Evolutionary conservation across 2,113 vertebrate species (phyloP).

Genomic region (Opisthocomus hoazin): DNA sequence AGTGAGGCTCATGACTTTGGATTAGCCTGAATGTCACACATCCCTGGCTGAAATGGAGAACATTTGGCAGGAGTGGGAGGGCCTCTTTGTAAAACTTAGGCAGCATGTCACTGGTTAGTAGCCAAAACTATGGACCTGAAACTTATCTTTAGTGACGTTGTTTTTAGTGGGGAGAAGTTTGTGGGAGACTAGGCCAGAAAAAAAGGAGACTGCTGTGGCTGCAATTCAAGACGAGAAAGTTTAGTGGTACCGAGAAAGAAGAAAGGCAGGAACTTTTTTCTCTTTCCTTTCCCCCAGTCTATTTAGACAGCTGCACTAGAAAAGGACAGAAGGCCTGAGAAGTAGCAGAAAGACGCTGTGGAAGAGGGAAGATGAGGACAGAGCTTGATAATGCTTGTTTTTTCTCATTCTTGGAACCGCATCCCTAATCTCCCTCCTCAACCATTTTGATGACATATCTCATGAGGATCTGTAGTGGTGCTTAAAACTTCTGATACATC

Average conservation of each 20-base stretch:
- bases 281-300: neutral
- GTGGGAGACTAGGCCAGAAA: neutral
- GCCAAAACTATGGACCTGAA: neutral
- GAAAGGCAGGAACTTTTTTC: neutral
- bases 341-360: neutral
- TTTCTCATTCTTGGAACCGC: neutral
- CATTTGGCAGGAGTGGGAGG: neutral
- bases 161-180: neutral
- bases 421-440: neutral
- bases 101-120: neutral
- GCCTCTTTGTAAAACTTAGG: neutral
- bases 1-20: neutral
- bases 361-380: neutral
- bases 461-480: neutral
- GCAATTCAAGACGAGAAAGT: neutral
- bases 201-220: neutral
- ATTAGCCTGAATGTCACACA: neutral
- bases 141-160: neutral
- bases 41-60: neutral
- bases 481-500: neutral
- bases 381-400: neutral
- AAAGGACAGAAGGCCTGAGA: neutral
- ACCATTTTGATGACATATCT: neutral
- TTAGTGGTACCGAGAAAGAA: neutral
- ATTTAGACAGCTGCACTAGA: neutral